Evolutionary conservation across 2,888 invertebrate species (phyloP).

Genomic region (Campoletis raptor): DNA sequence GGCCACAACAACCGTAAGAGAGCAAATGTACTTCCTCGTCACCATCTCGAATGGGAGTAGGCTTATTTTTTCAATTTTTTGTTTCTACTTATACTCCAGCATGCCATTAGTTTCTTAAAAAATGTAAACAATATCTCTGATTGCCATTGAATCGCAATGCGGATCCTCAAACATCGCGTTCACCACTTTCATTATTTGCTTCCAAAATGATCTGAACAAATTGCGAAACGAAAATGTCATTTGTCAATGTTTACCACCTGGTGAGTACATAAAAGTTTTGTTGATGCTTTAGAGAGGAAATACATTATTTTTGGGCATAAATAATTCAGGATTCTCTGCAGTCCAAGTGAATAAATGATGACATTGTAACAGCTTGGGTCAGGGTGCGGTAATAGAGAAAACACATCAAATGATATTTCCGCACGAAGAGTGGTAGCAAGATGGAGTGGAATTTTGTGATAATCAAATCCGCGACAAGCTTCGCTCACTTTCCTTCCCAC

Average conservation of each 20-base stretch:
- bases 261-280: background rate
- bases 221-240: background rate
- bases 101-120: background rate
- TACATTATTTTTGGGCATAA: slow-evolving; percentile 55
- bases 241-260: background rate
- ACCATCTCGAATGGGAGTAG: background rate
- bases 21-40: background rate
- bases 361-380: slow-evolving; percentile 13
- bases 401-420: slow-evolving; percentile 51
- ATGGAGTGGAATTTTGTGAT: slow-evolving; percentile 50
- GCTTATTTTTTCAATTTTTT: background rate
- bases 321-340: slow-evolving; percentile 54
- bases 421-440: slow-evolving; percentile 17
- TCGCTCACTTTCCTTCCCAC: slow-evolving; percentile 29
- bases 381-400: slow-evolving; percentile 1
- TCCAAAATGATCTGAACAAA: too few species aligned
- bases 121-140: background rate
- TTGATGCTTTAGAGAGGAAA: slow-evolving; percentile 9
- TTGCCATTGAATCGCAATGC: background rate
- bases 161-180: background rate
- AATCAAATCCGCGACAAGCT: slow-evolving; percentile 54
- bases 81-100: background rate
- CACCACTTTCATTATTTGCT: background rate
- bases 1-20: background rate
- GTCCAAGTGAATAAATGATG: slow-evolving; percentile 63